phyloP scores from a whole-genome alignment of 2,113 vertebrate species.

The Rhynchopsitta pachyrhyncha region DNA sequence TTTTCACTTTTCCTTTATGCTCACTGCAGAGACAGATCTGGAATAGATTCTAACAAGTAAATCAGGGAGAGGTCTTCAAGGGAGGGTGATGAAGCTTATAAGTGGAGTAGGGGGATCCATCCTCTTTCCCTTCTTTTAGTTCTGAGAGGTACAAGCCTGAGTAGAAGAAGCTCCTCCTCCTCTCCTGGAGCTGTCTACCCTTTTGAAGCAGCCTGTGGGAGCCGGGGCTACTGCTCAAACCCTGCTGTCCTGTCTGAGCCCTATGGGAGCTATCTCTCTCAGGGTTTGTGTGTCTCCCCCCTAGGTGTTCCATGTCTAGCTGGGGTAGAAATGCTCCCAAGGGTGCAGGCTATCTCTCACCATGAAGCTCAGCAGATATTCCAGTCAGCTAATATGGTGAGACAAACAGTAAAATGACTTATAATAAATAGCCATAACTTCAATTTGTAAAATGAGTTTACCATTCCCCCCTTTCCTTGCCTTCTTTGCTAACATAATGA shows the following conservation, averaged over 20 bases:
- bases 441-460: neutral
- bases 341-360: neutral
- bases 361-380: neutral
- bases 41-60: neutral
- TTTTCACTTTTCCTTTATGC: neutral
- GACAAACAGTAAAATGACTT: neutral
- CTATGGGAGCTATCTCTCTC: neutral
- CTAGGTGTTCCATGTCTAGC: neutral
- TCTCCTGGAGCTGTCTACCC: neutral
- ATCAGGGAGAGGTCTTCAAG: neutral
- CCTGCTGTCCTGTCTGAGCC: accelerated
- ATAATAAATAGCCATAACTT: neutral
- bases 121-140: neutral
- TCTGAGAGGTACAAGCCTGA: neutral
- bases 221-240: neutral
- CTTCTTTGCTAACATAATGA: neutral
- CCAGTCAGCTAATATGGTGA: neutral
- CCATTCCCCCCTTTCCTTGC: neutral
- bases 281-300: neutral
- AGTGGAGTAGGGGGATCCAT: neutral
- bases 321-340: neutral
- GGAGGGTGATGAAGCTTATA: neutral
- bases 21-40: neutral
- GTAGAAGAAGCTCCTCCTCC: neutral
- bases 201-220: neutral